A percentile compares a stretch with the other conserved stretches of the same genome.
Conservation (phyloP, 2,113 vertebrate genomes). For the Ornithorhynchus anatinus region DNA sequence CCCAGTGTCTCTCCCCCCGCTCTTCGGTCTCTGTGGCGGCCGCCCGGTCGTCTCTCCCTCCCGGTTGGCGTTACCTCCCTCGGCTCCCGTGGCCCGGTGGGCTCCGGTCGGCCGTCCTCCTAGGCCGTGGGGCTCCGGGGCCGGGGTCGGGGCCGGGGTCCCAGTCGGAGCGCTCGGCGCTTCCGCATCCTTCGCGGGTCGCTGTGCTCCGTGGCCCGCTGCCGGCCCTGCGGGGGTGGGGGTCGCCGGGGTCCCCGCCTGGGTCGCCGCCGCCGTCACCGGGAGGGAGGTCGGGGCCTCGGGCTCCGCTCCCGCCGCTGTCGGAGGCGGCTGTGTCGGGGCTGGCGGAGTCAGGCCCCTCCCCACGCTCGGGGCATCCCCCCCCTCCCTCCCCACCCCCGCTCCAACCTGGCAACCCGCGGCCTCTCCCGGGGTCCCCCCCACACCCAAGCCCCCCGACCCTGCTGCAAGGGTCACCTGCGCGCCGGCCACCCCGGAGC, state of each 20-base stretch:
- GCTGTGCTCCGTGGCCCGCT: background rate
- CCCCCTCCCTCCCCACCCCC: conserved; percentile 34
- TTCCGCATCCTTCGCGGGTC: conserved; percentile 53
- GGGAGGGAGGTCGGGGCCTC: conserved; percentile 29
- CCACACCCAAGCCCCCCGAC: too few species aligned
- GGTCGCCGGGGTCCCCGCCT: too few species aligned
- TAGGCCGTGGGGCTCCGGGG: too few species aligned
- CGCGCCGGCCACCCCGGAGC: conserved; percentile 4
- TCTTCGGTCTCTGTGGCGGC: background rate
- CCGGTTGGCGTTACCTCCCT: conserved; percentile 42
- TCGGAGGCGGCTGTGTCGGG: background rate
- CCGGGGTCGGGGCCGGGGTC: too few species aligned
- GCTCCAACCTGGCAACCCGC: conserved; percentile 33
- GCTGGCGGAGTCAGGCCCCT: conserved; percentile 38
- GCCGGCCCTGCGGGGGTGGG: background rate
- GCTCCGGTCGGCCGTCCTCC: background rate
- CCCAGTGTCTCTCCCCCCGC: background rate
- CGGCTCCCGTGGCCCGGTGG: background rate
- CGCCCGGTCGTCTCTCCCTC: conserved; percentile 9
- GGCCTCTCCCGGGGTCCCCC: background rate
- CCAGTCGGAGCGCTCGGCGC: conserved; percentile 25
- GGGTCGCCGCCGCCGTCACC: too few species aligned
- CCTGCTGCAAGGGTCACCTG: background rate
- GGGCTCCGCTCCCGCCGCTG: background rate
- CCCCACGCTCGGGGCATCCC: conserved; percentile 52